A percentile compares a stretch with the other conserved stretches of the same genome.
Conservation (phyloP, 2,888 invertebrate genomes). For the Sericinus montela region DNA sequence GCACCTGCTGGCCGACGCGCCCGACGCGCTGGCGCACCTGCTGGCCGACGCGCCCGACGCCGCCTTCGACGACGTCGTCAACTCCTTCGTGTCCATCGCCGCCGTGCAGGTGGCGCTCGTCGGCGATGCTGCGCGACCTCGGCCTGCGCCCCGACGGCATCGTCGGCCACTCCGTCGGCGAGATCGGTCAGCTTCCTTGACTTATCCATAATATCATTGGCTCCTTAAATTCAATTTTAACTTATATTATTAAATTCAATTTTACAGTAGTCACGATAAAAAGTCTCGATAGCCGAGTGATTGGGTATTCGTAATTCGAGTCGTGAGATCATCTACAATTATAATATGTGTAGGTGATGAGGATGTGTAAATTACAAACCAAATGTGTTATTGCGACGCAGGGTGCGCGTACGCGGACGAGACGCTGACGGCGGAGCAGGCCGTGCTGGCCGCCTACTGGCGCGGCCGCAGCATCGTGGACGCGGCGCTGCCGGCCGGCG, state of each 20-base stretch:
- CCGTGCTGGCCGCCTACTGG: slow-evolving; percentile 96
- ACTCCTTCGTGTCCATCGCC: slow-evolving; percentile 96
- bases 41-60: slow-evolving; percentile 86
- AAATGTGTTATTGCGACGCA: slow-evolving; percentile 32
- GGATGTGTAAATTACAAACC: too few species aligned
- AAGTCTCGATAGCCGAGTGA: too few species aligned
- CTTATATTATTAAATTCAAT: too few species aligned
- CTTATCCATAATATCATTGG: too few species aligned
- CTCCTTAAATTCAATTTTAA: too few species aligned
- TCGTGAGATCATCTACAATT: too few species aligned
- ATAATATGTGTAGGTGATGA: too few species aligned
- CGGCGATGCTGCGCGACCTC: slow-evolving; percentile 86
- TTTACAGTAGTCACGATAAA: too few species aligned
- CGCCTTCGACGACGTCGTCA: slow-evolving; percentile 91
- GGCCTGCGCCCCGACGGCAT: slow-evolving; percentile 95
- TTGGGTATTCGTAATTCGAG: too few species aligned
- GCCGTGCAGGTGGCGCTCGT: slow-evolving; percentile 98
- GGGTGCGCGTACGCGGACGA: slow-evolving; percentile 99
- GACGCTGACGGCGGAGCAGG: slow-evolving; percentile 95
- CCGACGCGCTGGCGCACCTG: slow-evolving; percentile 91
- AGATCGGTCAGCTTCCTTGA: slow-evolving; percentile 78
- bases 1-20: slow-evolving; percentile 89
- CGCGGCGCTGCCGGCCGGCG: slow-evolving; percentile 84
- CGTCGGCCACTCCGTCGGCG: slow-evolving; percentile 97
- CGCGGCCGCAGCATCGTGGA: slow-evolving; percentile 92